These are phyloP conservation scores for Xylocampa areola DNA, from an alignment of 2,888 invertebrate species.

Conservation along the genomic window DNA sequence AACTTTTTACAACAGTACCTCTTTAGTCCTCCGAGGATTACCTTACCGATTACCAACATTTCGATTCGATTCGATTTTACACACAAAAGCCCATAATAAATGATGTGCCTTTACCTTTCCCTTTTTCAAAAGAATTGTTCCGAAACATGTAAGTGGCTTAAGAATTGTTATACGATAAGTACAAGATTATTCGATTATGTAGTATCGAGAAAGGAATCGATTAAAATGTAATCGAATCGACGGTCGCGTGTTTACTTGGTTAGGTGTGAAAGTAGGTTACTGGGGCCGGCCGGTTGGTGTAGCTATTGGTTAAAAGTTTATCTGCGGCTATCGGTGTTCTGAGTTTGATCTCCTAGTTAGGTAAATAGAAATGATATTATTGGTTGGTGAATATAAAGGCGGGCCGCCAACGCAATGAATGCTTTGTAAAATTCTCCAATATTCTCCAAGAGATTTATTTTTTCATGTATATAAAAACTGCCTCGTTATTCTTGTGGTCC, in stretches of 20 bases:
- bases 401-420: no score
- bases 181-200: slow-evolving; percentile 20
- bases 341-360: not conserved
- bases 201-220: slow-evolving; percentile 18
- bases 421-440: no score
- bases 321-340: not conserved
- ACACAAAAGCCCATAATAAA: slow-evolving; percentile 30
- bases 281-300: not conserved
- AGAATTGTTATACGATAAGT: slow-evolving; percentile 9
- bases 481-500: no score
- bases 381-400: no score
- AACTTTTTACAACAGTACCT: not conserved
- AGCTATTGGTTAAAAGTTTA: not conserved
- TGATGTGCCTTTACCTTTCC: slow-evolving; percentile 24
- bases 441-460: no score
- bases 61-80: slow-evolving; percentile 25
- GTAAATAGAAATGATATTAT: no score
- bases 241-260: not conserved
- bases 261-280: slow-evolving; percentile 2
- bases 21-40: not conserved
- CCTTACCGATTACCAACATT: slow-evolving; percentile 16
- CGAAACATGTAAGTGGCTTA: not conserved
- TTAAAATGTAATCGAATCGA: slow-evolving; percentile 15
- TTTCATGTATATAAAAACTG: no score
- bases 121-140: slow-evolving; percentile 20